Conservation (phyloP, 2,888 invertebrate genomes). For the Holacanthella duospinosa region DNA sequence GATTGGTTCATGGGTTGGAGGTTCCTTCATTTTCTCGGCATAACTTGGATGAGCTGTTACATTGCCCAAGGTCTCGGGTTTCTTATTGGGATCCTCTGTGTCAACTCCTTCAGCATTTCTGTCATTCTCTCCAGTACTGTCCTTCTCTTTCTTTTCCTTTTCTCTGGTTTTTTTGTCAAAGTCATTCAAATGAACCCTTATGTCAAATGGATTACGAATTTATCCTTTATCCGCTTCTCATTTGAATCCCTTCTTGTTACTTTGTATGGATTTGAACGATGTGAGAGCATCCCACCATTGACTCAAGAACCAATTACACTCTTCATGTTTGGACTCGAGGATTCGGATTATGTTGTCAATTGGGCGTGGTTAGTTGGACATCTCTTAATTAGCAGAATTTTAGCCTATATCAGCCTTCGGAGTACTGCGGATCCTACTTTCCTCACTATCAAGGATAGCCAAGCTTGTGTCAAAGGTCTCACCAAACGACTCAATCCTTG, state of each 20-base stretch:
- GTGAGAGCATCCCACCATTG: neutral
- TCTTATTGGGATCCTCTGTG: slow-evolving; percentile 21
- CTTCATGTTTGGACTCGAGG: slow-evolving; percentile 14
- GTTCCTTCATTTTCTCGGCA: slow-evolving; percentile 9
- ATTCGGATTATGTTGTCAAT: slow-evolving; percentile 9
- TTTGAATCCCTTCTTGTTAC: slow-evolving; percentile 15
- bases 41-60: slow-evolving; percentile 15
- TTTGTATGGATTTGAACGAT: slow-evolving; percentile 15
- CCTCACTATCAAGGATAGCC: neutral
- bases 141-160: slow-evolving; percentile 17
- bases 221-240: slow-evolving; percentile 21
- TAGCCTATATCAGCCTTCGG: slow-evolving; percentile 13
- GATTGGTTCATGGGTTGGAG: slow-evolving; percentile 12
- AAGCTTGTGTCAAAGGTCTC: neutral
- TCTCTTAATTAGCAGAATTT: slow-evolving; percentile 9
- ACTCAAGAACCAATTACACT: slow-evolving; percentile 1
- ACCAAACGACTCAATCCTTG: neutral
- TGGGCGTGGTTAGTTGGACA: slow-evolving; percentile 12
- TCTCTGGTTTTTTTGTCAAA: slow-evolving; percentile 24
- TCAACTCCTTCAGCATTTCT: slow-evolving; percentile 16
- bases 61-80: slow-evolving; percentile 26
- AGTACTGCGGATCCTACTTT: slow-evolving; percentile 12
- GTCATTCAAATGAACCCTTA: slow-evolving; percentile 10
- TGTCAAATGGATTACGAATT: slow-evolving; percentile 13
- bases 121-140: slow-evolving; percentile 19